Conservation (phyloP, 2,888 invertebrate genomes). For the Scotopteryx bipunctaria region DNA sequence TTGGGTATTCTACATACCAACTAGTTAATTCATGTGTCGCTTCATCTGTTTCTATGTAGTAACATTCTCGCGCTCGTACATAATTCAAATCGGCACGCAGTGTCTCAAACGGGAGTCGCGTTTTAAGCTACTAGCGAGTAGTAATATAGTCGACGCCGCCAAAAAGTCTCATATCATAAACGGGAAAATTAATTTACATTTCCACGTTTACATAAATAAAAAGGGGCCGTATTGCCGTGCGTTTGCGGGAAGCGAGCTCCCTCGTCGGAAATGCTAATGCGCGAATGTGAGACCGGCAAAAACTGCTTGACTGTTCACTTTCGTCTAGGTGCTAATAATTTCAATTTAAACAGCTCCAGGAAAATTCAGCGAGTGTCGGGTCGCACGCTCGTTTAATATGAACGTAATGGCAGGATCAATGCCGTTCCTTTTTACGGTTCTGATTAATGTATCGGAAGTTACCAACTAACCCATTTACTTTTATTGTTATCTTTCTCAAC, state of each 20-base stretch:
- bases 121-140: constrained; percentile 37
- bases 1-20: too few relatives aligned
- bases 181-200: constrained; percentile 73
- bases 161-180: constrained; percentile 67
- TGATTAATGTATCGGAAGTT: constrained; percentile 43
- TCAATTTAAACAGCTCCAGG: constrained; percentile 47
- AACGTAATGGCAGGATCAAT: constrained; percentile 40
- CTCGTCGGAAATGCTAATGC: constrained; percentile 62
- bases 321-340: constrained; percentile 60
- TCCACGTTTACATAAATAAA: constrained; percentile 70
- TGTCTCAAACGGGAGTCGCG: constrained; percentile 22
- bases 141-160: constrained; percentile 54
- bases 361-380: constrained; percentile 39
- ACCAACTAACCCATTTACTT: constrained; percentile 42
- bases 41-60: neutral
- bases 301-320: constrained; percentile 56
- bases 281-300: constrained; percentile 61
- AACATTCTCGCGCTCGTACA: too few relatives aligned
- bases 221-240: constrained; percentile 57
- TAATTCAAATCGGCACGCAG: constrained; percentile 18
- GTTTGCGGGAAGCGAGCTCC: constrained; percentile 47
- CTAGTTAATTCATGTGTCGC: too few relatives aligned
- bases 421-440: constrained; percentile 41
- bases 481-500: constrained; percentile 37
- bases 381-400: constrained; percentile 36